Evolutionary conservation across 2,113 vertebrate species (phyloP).

Genomic region (Glaucomys volans): DNA sequence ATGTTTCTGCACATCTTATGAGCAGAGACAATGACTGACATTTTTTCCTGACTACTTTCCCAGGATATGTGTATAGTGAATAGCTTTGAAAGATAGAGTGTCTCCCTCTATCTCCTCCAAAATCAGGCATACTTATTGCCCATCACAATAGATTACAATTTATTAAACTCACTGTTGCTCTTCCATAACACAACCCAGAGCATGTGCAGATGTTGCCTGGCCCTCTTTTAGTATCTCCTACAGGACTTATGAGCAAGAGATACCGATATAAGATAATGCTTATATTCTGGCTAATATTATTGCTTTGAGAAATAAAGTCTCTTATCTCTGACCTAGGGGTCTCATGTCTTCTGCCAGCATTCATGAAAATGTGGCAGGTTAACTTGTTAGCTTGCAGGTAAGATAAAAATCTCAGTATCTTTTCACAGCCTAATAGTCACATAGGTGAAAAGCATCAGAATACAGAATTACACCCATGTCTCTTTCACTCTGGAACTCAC

Average conservation of each 20-base stretch:
- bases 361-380: constrained; percentile 33
- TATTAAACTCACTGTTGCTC: not conserved
- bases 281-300: not conserved
- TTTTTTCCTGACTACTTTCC: not conserved
- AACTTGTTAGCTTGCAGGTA: constrained; percentile 17
- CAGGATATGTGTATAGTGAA: not conserved
- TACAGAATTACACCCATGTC: not conserved
- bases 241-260: not conserved
- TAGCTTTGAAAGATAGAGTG: not conserved
- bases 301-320: constrained; percentile 25
- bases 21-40: not conserved
- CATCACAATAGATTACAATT: not conserved
- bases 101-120: constrained; percentile 12
- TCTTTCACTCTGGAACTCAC: not conserved
- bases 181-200: not conserved
- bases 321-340: constrained; percentile 35
- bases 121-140: not conserved
- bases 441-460: not conserved
- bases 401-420: constrained; percentile 17
- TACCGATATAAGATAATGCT: constrained; percentile 45
- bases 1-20: constrained; percentile 13
- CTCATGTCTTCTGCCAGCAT: constrained; percentile 39
- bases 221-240: not conserved
- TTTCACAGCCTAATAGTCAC: constrained; percentile 5
- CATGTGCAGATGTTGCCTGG: not conserved